These are phyloP conservation scores for Cassiopea andromeda DNA, from an alignment of 30 jellyfish, hydroid and myxozoan genomes.

Conservation along the genomic window DNA sequence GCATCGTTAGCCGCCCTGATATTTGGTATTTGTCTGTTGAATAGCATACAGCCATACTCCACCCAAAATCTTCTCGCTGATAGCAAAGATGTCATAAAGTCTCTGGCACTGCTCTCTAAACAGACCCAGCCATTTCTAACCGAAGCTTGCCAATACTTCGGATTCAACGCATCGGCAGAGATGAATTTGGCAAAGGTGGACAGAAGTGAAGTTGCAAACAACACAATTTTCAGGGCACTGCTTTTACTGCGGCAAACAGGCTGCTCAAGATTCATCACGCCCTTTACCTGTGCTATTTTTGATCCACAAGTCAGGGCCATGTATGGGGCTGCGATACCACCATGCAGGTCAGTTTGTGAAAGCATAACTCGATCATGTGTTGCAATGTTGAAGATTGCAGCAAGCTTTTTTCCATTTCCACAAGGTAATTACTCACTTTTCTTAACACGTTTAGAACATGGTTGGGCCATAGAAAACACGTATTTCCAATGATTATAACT, in stretches of 20 bases:
- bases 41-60: too few species aligned
- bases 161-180: neutral
- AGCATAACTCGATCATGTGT: neutral
- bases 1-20: too few species aligned
- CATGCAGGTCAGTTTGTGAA: constrained; percentile 6
- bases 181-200: neutral
- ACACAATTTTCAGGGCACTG: neutral
- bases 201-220: neutral
- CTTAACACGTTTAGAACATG: neutral
- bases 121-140: neutral
- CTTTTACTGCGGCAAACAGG: neutral
- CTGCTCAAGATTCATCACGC: neutral
- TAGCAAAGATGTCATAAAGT: too few species aligned
- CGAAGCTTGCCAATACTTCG: neutral
- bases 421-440: neutral
- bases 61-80: too few species aligned
- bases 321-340: neutral
- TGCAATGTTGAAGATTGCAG: neutral
- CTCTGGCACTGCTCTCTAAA: neutral
- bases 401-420: neutral
- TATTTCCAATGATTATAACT: too few species aligned
- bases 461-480: too few species aligned
- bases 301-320: neutral
- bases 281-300: neutral
- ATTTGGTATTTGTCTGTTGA: too few species aligned